Conservation (phyloP, 2,113 vertebrate genomes). For the Sialia sialis region DNA sequence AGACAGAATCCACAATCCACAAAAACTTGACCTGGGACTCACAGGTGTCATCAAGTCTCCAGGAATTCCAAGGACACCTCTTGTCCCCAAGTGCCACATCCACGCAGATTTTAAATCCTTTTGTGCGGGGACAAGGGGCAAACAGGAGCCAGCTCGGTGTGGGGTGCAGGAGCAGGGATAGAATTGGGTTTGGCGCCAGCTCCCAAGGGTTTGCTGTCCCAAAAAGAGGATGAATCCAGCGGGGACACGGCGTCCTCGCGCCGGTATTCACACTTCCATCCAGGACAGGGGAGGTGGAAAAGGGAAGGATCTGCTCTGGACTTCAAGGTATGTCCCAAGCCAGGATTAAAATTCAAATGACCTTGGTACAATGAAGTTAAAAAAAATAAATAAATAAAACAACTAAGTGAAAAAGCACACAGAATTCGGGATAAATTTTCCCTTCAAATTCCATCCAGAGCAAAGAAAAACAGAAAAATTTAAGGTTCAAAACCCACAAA, state of each 20-base stretch:
- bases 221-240: not conserved
- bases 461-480: not conserved
- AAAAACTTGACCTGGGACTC: accelerated
- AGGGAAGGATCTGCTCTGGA: not conserved
- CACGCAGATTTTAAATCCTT: accelerated
- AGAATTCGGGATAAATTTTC: not conserved
- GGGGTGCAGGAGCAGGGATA: not conserved
- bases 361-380: not conserved
- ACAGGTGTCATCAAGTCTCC: accelerated
- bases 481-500: not conserved
- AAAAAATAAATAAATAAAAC: too few species aligned
- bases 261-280: not conserved
- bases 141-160: not conserved
- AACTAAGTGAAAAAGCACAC: accelerated
- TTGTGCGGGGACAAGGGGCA: accelerated
- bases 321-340: not conserved
- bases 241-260: not conserved
- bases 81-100: not conserved
- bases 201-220: not conserved
- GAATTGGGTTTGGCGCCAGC: not conserved
- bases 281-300: not conserved
- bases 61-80: not conserved
- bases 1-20: not conserved
- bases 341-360: not conserved
- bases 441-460: not conserved